Conservation (phyloP, 2,888 invertebrate genomes). For the Nemurella pictetii region DNA sequence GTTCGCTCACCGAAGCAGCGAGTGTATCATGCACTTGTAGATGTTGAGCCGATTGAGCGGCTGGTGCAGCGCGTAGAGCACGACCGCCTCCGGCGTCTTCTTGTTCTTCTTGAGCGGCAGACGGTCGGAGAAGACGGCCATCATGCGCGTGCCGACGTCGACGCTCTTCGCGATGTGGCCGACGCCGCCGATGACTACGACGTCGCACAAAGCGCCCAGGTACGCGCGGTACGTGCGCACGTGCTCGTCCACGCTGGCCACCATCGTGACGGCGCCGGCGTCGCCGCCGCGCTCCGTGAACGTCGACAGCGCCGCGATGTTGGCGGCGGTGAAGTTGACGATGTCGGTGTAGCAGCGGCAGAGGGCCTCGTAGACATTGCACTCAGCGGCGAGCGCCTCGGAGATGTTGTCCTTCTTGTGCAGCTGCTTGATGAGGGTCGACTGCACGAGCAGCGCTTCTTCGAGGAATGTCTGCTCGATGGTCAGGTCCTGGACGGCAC, state of each 20-base stretch:
- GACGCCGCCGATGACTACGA: constrained; percentile 73
- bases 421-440: constrained; percentile 65
- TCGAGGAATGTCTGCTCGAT: constrained; percentile 66
- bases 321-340: constrained; percentile 67
- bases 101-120: constrained; percentile 59
- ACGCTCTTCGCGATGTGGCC: constrained; percentile 65
- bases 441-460: constrained; percentile 66
- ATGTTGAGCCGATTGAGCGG: constrained; percentile 65
- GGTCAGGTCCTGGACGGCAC: constrained; percentile 37
- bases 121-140: constrained; percentile 61
- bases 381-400: constrained; percentile 51
- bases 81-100: constrained; percentile 48
- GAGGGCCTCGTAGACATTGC: constrained; percentile 64
- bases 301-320: constrained; percentile 63
- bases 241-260: constrained; percentile 72
- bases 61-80: constrained; percentile 62
- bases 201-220: constrained; percentile 70
- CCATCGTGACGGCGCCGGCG: constrained; percentile 68
- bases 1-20: constrained; percentile 58
- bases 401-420: constrained; percentile 59
- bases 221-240: constrained; percentile 72
- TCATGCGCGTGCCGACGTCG: constrained; percentile 61
- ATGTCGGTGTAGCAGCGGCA: constrained; percentile 71
- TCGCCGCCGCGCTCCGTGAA: constrained; percentile 67
- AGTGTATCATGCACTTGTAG: constrained; percentile 65